Conservation (phyloP, 2,797 vertebrate genomes). For the Scomberomorus guttatus region DNA sequence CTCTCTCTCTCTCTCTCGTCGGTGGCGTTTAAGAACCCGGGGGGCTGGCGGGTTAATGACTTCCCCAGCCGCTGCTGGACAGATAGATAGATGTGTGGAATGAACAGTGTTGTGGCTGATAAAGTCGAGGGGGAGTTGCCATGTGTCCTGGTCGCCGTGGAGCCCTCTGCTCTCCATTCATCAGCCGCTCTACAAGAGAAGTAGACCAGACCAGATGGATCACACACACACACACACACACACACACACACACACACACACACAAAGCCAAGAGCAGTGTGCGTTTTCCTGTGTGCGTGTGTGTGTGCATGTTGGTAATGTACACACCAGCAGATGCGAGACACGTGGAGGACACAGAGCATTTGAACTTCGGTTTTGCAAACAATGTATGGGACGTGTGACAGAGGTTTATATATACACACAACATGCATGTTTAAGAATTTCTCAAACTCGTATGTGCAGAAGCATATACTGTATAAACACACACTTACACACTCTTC, state of each 20-base stretch:
- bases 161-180: slow-evolving; percentile 62
- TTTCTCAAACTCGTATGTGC: slow-evolving; percentile 4
- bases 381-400: slow-evolving; percentile 5
- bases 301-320: neutral
- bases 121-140: slow-evolving; percentile 52
- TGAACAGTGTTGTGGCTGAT: slow-evolving; percentile 56
- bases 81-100: slow-evolving; percentile 49
- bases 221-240: slow-evolving; percentile 2
- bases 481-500: neutral
- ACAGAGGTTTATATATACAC: slow-evolving; percentile 19
- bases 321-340: slow-evolving; percentile 11
- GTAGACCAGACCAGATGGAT: slow-evolving; percentile 47
- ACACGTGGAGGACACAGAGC: slow-evolving; percentile 20
- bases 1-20: slow-evolving; percentile 14
- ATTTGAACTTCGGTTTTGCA: slow-evolving; percentile 28
- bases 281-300: slow-evolving; percentile 6
- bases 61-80: slow-evolving; percentile 50
- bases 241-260: neutral
- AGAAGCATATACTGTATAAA: neutral
- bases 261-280: neutral
- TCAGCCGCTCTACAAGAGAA: slow-evolving; percentile 45
- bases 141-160: slow-evolving; percentile 50
- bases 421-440: neutral
- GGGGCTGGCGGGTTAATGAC: slow-evolving; percentile 64
- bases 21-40: slow-evolving; percentile 32